Evolutionary conservation across 2,797 vertebrate species (phyloP).

Genomic region (Antennarius maculatus): DNA sequence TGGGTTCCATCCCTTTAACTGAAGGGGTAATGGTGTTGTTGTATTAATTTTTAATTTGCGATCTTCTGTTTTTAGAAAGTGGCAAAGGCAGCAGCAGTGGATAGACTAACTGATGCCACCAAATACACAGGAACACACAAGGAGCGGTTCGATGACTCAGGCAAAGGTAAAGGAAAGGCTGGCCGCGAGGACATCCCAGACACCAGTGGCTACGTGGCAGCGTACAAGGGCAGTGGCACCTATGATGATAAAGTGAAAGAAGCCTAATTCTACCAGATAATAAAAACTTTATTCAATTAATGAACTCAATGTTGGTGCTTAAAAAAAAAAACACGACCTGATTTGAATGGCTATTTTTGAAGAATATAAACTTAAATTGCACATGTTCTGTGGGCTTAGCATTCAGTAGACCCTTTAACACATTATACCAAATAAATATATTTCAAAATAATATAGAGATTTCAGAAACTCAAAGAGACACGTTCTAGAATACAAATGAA

Average conservation of each 20-base stretch:
- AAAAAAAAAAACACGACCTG: background rate
- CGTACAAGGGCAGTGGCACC: conserved; percentile 81
- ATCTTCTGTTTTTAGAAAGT: conserved; percentile 69
- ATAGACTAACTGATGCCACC: conserved; percentile 79
- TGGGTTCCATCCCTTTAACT: no score
- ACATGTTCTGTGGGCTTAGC: background rate
- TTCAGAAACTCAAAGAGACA: no score
- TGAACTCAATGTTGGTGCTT: background rate
- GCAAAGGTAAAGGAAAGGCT: conserved; percentile 81
- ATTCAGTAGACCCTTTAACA: background rate
- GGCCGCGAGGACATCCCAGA: conserved; percentile 78
- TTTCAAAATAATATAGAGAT: no score
- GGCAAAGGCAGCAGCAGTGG: conserved; percentile 79
- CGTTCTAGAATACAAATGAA: conserved; percentile 2
- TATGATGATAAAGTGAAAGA: conserved; percentile 83
- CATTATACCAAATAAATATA: no score
- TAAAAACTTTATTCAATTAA: conserved; percentile 6
- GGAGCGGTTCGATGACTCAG: conserved; percentile 81
- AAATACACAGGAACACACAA: conserved; percentile 85
- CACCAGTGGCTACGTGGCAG: conserved; percentile 77
- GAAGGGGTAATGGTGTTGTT: no score
- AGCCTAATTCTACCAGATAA: conserved; percentile 31
- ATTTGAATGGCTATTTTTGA: conserved; percentile 7
- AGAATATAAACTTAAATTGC: conserved; percentile 1
- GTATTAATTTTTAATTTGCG: background rate